These are phyloP conservation scores for rabbit (Oryctolagus cuniculus) DNA, from an alignment of 2,113 vertebrate genomes.

Conservation along the genomic window DNA sequence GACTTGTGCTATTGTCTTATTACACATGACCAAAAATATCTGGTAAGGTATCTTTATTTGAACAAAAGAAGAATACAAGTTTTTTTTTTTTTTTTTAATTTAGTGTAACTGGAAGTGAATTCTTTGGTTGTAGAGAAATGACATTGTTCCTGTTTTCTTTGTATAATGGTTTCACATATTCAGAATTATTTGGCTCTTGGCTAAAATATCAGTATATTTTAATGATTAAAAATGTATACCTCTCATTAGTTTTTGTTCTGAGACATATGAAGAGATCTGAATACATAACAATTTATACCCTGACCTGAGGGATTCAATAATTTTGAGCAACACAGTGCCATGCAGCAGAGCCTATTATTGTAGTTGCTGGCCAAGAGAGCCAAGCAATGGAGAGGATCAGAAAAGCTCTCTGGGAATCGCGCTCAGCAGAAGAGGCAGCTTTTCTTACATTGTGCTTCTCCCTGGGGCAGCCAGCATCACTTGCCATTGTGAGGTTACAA, in stretches of 20 bases:
- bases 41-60: background rate
- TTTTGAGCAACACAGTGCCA: background rate
- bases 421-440: background rate
- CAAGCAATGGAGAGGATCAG: background rate
- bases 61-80: background rate
- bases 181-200: background rate
- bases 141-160: background rate
- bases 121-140: background rate
- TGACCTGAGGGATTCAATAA: background rate
- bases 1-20: background rate
- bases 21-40: background rate
- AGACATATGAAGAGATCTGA: background rate
- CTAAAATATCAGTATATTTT: background rate
- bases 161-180: background rate
- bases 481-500: too few species aligned
- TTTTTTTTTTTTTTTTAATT: background rate
- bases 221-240: background rate
- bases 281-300: background rate
- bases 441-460: background rate
- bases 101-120: background rate
- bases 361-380: background rate
- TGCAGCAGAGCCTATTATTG: background rate
- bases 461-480: background rate
- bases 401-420: background rate
- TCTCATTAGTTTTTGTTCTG: slow-evolving; percentile 1